phyloP scores from a whole-genome alignment of 2,113 vertebrate genomes.

The Menura novaehollandiae region DNA sequence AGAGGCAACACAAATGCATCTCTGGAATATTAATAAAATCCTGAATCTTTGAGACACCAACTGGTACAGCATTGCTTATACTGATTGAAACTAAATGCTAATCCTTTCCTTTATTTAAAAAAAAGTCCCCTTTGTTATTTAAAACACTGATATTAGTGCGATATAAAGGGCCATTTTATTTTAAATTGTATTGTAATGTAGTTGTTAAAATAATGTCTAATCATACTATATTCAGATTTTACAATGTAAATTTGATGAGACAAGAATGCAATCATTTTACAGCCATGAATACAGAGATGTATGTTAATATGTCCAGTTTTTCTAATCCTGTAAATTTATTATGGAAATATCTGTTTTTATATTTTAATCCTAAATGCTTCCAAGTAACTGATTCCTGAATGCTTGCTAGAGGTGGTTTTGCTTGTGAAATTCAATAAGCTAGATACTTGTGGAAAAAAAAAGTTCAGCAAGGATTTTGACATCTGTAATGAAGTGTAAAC shows the following conservation, averaged over 20 bases:
- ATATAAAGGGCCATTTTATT: slow-evolving; percentile 80
- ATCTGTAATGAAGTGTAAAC: slow-evolving; percentile 24
- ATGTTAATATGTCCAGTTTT: slow-evolving; percentile 71
- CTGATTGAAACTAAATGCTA: slow-evolving; percentile 85
- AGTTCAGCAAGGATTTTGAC: slow-evolving; percentile 26
- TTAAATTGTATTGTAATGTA: slow-evolving; percentile 82
- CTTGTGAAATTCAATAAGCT: slow-evolving; percentile 24
- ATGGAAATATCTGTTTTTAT: slow-evolving; percentile 55
- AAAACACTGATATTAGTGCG: slow-evolving; percentile 82
- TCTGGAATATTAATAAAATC: slow-evolving; percentile 86
- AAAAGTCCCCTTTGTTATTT: slow-evolving; percentile 81
- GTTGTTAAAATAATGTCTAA: slow-evolving; percentile 84
- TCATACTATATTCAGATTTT: slow-evolving; percentile 79
- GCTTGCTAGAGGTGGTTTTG: slow-evolving; percentile 12
- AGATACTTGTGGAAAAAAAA: not conserved
- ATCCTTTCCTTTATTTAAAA: slow-evolving; percentile 78
- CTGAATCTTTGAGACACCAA: slow-evolving; percentile 84
- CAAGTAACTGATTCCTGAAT: not conserved
- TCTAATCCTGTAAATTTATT: slow-evolving; percentile 70
- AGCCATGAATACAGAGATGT: slow-evolving; percentile 60
- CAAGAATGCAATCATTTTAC: slow-evolving; percentile 71
- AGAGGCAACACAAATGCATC: slow-evolving; percentile 86
- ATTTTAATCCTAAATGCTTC: slow-evolving; percentile 54
- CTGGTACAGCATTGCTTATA: slow-evolving; percentile 77
- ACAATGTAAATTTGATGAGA: slow-evolving; percentile 84